Evolutionary conservation across 1,140 invertebrate genomes (phyloP), one percentile per base, ranked within the genome.

Genomic region (Pararge aegeria): DNA sequence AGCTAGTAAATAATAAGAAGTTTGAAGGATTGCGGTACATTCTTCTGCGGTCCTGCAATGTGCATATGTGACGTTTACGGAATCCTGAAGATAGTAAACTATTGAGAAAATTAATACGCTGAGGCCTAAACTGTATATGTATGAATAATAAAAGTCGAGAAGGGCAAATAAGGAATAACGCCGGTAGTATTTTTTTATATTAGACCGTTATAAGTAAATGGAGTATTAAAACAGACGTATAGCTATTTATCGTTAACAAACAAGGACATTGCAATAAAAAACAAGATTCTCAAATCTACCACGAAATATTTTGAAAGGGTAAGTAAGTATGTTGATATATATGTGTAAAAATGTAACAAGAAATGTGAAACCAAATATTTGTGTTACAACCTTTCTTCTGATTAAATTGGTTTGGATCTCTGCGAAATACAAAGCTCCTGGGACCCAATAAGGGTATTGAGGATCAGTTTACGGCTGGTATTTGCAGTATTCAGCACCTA

Each of bases 361-460:
- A 12, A 34, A 27, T 27, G 27, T 0, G 5, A 27, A 34, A 34
- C 1, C 30, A 34, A 34, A 34, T 12, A 34, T 34, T 34, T 2
- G 2, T 34, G 9, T 44, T 58, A 42, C 19, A 51, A 44, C 56
- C 18, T 52, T 56, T 52, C 53, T 50, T 44, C 44, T 42, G 21
- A 59, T 59, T 52, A 18, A 59, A 59, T 59, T 49, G 12, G 19
- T 13, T 13, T 29, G 50, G 56, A 48, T 59, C 44, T 21, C 12
- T 50, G 42, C n/a, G 30, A 44, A 38, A 51, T 51, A 59, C 49
- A 29, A 42, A 46, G 20, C 13, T 40, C 18, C 12, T 9, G 46
- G 34, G 55, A 38, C 34, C 44, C 4, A 38, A 50, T 40, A 29
- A 20, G 30, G 29, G 50, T 38, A 50, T 40, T 57, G 44, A 50